A percentile compares a stretch with the other conserved stretches of the same genome.
Conservation (phyloP, 2,113 vertebrate genomes). For the Gobius niger region DNA sequence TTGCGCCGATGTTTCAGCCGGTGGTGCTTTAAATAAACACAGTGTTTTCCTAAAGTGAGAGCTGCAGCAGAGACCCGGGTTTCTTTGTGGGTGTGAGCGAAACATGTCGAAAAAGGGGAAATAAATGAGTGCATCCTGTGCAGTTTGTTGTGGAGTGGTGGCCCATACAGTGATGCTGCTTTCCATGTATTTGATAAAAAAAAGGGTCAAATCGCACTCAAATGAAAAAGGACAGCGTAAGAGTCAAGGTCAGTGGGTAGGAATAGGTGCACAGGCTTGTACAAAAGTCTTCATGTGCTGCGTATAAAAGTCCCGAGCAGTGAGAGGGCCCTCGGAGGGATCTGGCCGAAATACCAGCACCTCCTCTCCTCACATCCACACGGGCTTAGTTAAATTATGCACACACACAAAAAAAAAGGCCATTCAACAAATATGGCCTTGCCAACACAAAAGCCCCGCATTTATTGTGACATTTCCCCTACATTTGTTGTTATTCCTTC, state of each 20-base stretch:
- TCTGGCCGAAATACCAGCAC: conserved; percentile 52
- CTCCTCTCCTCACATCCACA: conserved; percentile 37
- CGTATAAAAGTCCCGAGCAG: conserved; percentile 51
- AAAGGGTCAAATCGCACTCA: neutral
- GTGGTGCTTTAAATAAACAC: conserved; percentile 34
- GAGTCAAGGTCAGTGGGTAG: neutral
- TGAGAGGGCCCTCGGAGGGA: conserved; percentile 43
- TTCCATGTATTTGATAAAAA: conserved; percentile 4
- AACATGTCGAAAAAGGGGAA: conserved; percentile 75
- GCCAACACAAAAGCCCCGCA: conserved; percentile 57
- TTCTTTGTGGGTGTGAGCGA: conserved; percentile 82
- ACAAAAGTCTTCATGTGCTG: conserved; percentile 41
- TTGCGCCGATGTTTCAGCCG: conserved; percentile 24
- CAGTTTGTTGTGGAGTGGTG: conserved; percentile 23
- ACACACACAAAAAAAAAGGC: conserved; percentile 48
- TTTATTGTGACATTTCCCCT: conserved; percentile 55
- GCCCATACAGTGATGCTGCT: conserved; percentile 35
- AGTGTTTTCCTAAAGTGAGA: conserved; percentile 51
- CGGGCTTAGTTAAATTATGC: conserved; percentile 60
- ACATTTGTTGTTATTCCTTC: conserved; percentile 57
- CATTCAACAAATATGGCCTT: conserved; percentile 66
- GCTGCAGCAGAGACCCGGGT: conserved; percentile 71
- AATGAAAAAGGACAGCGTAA: neutral
- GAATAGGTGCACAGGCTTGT: neutral
- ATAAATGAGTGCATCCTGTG: conserved; percentile 27